Base-by-base conservation (phyloP, 2,888 invertebrate species). In the Drepanosiphum platanoidis region DNA sequence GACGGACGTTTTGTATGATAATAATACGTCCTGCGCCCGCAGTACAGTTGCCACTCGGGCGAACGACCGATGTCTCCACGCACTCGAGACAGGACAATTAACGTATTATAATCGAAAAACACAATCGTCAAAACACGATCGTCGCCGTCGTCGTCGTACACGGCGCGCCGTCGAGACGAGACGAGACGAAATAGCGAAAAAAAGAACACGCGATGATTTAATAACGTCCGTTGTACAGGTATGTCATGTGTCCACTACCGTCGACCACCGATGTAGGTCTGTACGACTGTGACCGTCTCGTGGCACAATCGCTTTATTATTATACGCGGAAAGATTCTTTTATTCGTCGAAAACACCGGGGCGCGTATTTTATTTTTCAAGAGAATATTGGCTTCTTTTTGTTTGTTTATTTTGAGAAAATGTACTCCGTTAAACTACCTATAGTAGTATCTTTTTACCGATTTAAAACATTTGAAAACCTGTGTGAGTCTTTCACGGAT, bases 91-190 rank as follows among this genome's bases (percentile, higher is more conserved):
- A 52, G 13, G 27, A n/a, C 13, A 39, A 7, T 30, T 46, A 34
- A 22, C 1, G 3, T 42, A 15, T 68, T 30, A 15, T 66, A 36
- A 36, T 75, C 58, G 36, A 61, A 77, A 77, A 77, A 77, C 77
- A 36, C 77, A 77, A 77, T 77, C 77, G 77, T 39, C 39, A 77
- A 39, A n/a, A n/a, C n/a, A 77, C 30, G 13, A 77, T 39, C 46
- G 42, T 71, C n/a, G n/a, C n/a, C n/a, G n/a, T n/a, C n/a, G n/a
- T n/a, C n/a, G 2, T 58, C 34, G 52, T 61, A 34, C 34, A 42
- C 9, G 15, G 22, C 3, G 1, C 18, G 52, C 9, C 22, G 52
- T 18, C 5, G 77, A 61, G 39, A 77, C 77, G 61, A 77, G 27
- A 61, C 36, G 8, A 36, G n/a, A 58, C 3, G 22, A 13, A 32